Percentiles rank a stretch among this genome's conserved stretches.
These are phyloP conservation scores for Leucania comma DNA, from an alignment of 2,888 invertebrate species.

Conservation along the genomic window DNA sequence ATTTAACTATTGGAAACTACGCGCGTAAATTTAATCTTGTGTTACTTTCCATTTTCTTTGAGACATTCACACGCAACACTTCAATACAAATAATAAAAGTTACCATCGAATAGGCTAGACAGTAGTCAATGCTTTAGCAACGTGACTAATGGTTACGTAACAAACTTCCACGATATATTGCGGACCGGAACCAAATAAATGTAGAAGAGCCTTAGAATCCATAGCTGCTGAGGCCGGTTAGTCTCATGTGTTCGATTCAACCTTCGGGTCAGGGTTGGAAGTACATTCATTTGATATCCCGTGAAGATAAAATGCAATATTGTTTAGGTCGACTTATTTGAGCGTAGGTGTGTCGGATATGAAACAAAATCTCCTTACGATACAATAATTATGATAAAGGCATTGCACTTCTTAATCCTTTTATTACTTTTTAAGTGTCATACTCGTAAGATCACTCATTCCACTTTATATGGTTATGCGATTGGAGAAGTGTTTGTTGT, in stretches of 20 bases:
- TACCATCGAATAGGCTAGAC: constrained; percentile 43
- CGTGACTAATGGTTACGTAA: constrained; percentile 58
- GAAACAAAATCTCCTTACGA: constrained; percentile 33
- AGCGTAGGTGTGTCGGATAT: constrained; percentile 18
- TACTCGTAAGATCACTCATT: constrained; percentile 18
- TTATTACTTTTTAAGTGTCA: background rate
- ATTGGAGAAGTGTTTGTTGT: constrained; percentile 25
- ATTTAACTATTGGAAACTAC: constrained; percentile 55
- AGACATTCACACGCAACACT: constrained; percentile 55
- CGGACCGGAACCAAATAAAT: constrained; percentile 78
- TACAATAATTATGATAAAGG: constrained; percentile 13
- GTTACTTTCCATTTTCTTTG: constrained; percentile 60
- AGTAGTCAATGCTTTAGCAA: constrained; percentile 55
- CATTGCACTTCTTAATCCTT: background rate
- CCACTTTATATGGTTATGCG: constrained; percentile 16
- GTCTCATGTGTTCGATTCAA: constrained; percentile 73
- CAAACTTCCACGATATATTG: constrained; percentile 54
- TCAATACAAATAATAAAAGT: constrained; percentile 53
- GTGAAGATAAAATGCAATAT: constrained; percentile 69
- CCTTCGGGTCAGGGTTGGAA: constrained; percentile 81
- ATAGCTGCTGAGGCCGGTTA: constrained; percentile 73
- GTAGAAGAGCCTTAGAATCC: constrained; percentile 74
- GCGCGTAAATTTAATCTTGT: constrained; percentile 50
- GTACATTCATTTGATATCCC: constrained; percentile 75
- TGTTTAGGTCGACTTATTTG: constrained; percentile 65